These are phyloP conservation scores for Slavum lentiscoides DNA, from an alignment of 2,888 invertebrate species.

Conservation along the genomic window DNA sequence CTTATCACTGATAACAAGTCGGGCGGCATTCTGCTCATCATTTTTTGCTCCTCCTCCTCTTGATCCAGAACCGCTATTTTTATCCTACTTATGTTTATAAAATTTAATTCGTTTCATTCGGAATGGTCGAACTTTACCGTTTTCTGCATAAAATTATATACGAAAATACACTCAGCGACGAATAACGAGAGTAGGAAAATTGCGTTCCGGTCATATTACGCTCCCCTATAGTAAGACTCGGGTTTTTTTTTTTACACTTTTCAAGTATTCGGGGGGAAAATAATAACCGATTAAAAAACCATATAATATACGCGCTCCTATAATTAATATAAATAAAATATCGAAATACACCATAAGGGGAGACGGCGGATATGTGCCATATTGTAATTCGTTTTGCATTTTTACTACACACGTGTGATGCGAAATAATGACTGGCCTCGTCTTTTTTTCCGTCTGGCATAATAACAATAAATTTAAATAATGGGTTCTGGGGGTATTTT, in stretches of 20 bases:
- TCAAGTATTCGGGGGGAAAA: neutral
- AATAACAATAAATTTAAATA: slow-evolving; percentile 49
- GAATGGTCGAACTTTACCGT: too few species aligned
- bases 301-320: neutral
- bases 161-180: too few species aligned
- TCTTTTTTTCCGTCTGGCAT: slow-evolving; percentile 43
- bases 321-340: neutral
- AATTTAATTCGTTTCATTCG: too few species aligned
- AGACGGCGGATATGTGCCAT: neutral
- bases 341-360: neutral
- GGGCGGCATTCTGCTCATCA: too few species aligned
- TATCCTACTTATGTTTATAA: too few species aligned
- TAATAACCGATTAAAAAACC: slow-evolving; percentile 29
- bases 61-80: too few species aligned
- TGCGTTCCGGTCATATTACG: too few species aligned
- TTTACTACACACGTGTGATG: slow-evolving; percentile 45
- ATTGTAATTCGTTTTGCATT: slow-evolving; percentile 48
- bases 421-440: slow-evolving; percentile 39
- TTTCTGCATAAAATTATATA: too few species aligned
- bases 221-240: too few species aligned
- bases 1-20: too few species aligned
- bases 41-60: too few species aligned
- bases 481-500: slow-evolving; percentile 27
- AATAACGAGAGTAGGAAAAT: too few species aligned
- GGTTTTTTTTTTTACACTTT: neutral